A percentile compares a stretch with the other conserved stretches of the same genome.
Conservation (phyloP, 1,140 invertebrate species). For the Apis dorsata region DNA sequence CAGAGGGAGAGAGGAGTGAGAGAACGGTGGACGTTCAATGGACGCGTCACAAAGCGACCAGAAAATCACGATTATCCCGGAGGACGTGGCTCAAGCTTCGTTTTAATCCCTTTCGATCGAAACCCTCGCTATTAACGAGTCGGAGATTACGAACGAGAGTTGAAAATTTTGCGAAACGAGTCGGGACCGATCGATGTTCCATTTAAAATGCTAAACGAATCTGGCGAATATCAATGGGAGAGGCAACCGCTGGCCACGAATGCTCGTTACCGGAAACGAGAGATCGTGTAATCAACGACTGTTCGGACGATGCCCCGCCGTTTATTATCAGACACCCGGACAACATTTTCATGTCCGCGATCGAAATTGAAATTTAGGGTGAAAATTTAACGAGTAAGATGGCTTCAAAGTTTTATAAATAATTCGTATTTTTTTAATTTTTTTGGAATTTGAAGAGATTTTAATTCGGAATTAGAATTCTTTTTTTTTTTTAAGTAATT, state of each 20-base stretch:
- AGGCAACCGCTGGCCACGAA: not conserved
- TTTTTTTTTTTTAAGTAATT: too few relatives aligned
- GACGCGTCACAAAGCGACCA: conserved; percentile 1
- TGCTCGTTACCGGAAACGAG: conserved; percentile 35
- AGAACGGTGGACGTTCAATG: not conserved
- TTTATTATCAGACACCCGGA: conserved; percentile 8
- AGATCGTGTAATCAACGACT: conserved; percentile 31
- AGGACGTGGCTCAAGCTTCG: not conserved
- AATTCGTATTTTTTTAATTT: too few relatives aligned
- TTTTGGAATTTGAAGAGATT: too few relatives aligned
- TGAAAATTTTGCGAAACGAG: not conserved
- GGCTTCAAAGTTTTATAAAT: too few relatives aligned
- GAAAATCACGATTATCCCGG: conserved; percentile 19
- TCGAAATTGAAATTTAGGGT: conserved; percentile 14
- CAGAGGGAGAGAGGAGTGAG: not conserved
- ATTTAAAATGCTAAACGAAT: conserved; percentile 35
- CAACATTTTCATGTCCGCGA: not conserved
- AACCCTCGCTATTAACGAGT: conserved; percentile 1
- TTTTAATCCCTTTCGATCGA: conserved; percentile 7
- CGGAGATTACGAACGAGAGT: not conserved
- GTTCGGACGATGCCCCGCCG: conserved; percentile 13
- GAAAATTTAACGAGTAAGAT: too few relatives aligned
- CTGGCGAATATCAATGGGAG: not conserved
- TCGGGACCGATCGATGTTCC: not conserved
- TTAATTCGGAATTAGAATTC: too few relatives aligned